Evolutionary conservation across 1,140 invertebrate genomes (phyloP).

Genomic region (Drosophila dunni): DNA sequence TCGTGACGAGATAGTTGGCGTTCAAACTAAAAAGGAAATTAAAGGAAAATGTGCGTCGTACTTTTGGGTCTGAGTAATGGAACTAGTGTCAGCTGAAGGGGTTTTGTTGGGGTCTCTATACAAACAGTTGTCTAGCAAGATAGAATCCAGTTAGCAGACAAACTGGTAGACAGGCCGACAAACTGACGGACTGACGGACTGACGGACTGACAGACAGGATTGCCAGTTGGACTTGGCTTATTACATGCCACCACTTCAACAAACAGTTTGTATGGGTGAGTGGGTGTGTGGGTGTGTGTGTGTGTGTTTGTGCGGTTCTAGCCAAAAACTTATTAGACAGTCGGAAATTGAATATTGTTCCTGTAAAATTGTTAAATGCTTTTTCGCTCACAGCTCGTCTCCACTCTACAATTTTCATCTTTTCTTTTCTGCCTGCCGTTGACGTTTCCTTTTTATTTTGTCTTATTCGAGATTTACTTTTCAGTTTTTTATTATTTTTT

Average conservation of each 20-base stretch:
- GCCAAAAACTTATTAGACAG: slow-evolving; percentile 81
- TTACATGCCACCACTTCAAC: slow-evolving; percentile 62
- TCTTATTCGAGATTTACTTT: slow-evolving; percentile 14
- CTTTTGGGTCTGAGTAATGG: slow-evolving; percentile 72
- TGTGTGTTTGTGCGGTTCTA: slow-evolving; percentile 48
- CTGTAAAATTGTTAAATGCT: slow-evolving; percentile 75
- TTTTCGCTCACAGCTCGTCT: slow-evolving; percentile 40
- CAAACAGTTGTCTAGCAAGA: slow-evolving; percentile 33
- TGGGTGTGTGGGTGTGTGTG: slow-evolving; percentile 37
- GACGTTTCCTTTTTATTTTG: slow-evolving; percentile 54
- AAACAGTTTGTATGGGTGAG: background rate
- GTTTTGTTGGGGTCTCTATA: slow-evolving; percentile 40
- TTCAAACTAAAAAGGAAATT: slow-evolving; percentile 76
- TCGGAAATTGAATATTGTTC: slow-evolving; percentile 82
- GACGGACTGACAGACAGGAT: slow-evolving; percentile 34
- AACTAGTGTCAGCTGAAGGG: slow-evolving; percentile 25
- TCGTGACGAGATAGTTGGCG: slow-evolving; percentile 66
- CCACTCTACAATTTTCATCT: background rate
- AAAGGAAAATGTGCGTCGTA: slow-evolving; percentile 76
- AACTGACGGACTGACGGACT: background rate
- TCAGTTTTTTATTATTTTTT: slow-evolving; percentile 12
- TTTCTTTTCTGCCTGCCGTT: slow-evolving; percentile 48
- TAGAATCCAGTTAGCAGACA: slow-evolving; percentile 6
- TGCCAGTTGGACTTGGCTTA: slow-evolving; percentile 66
- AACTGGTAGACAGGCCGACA: slow-evolving; percentile 5